phyloP scores from a whole-genome alignment of 2,888 invertebrate genomes.

The Erebia palarica region DNA sequence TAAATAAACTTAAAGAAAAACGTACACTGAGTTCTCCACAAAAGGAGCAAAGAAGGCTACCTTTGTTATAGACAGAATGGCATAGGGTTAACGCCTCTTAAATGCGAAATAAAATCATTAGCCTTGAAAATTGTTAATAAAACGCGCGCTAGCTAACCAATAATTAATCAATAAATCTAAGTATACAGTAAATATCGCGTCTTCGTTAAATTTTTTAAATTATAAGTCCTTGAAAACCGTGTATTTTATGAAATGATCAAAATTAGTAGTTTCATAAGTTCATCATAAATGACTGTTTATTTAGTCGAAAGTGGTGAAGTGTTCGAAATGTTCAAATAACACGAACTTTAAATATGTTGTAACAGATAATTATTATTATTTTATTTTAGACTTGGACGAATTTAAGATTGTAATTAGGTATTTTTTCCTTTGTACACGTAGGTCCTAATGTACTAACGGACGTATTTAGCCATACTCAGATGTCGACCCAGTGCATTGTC shows the following conservation, averaged over 20 bases:
- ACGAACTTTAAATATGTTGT: too few relatives aligned
- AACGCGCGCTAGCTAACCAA: not conserved
- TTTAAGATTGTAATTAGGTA: too few relatives aligned
- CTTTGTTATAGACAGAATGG: not conserved
- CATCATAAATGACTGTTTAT: not conserved
- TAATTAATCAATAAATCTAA: not conserved
- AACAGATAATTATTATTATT: too few relatives aligned
- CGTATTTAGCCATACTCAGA: too few relatives aligned
- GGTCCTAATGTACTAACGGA: too few relatives aligned
- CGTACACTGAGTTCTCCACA: not conserved
- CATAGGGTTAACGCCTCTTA: constrained; percentile 3
- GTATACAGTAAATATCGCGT: not conserved
- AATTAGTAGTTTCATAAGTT: not conserved
- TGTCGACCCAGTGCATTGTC: too few relatives aligned
- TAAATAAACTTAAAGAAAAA: not conserved
- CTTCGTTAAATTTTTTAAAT: not conserved
- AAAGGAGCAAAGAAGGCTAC: not conserved
- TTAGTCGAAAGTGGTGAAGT: not conserved
- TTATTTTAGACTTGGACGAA: too few relatives aligned
- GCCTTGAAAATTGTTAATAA: not conserved
- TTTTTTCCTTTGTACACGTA: too few relatives aligned
- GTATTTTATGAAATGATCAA: not conserved
- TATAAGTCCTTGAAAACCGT: not conserved
- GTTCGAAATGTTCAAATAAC: too few relatives aligned
- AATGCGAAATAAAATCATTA: not conserved